Evolutionary conservation across 2,888 invertebrate genomes (phyloP).

Genomic region (Phymatocera aterrima): DNA sequence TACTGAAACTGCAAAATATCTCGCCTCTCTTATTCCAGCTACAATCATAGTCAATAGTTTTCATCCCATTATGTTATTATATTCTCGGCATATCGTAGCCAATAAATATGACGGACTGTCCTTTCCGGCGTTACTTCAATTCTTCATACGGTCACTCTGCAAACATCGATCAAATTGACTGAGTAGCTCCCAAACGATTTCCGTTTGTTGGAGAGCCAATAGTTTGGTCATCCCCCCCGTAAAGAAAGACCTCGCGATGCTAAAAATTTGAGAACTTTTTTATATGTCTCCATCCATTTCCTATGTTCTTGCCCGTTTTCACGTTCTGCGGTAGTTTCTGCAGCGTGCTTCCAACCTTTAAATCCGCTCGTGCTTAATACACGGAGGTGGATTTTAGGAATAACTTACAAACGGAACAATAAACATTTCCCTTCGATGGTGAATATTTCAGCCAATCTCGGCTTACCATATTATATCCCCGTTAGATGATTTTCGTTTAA

Average conservation of each 20-base stretch:
- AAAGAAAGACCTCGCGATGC: slow-evolving; percentile 56
- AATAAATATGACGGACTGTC: slow-evolving; percentile 59
- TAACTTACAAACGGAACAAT: slow-evolving; percentile 51
- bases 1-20: slow-evolving; percentile 58
- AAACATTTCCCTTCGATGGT: slow-evolving; percentile 51
- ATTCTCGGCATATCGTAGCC: slow-evolving; percentile 63
- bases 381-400: too few species aligned
- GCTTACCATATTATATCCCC: too few species aligned
- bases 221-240: slow-evolving; percentile 58
- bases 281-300: slow-evolving; percentile 53
- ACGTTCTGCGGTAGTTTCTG: slow-evolving; percentile 49
- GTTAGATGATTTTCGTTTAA: too few species aligned
- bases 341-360: slow-evolving; percentile 54
- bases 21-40: slow-evolving; percentile 59
- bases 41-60: slow-evolving; percentile 57
- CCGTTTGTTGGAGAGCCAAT: slow-evolving; percentile 56
- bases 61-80: slow-evolving; percentile 62
- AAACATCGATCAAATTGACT: slow-evolving; percentile 60
- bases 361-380: slow-evolving; percentile 49
- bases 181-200: slow-evolving; percentile 61
- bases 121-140: slow-evolving; percentile 56
- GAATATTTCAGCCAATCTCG: slow-evolving; percentile 50
- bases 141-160: slow-evolving; percentile 55
- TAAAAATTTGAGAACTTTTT: slow-evolving; percentile 57
- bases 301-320: slow-evolving; percentile 52